Evolutionary conservation across 23 tunicate genomes (phyloP).

Genomic region (Halocynthia roretzi): DNA sequence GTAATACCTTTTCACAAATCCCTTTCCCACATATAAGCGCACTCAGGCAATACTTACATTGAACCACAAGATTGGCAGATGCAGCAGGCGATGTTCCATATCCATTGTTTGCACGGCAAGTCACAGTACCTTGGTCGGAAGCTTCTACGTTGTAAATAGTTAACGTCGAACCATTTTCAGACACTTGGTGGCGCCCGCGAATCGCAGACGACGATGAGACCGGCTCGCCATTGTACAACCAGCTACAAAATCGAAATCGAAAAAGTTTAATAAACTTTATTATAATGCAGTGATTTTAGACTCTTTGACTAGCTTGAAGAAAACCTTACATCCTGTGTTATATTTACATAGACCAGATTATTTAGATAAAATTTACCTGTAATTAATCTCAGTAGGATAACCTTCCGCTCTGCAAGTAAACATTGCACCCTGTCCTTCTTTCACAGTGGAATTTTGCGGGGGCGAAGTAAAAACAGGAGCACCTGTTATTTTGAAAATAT

Average conservation of each 20-base stretch:
- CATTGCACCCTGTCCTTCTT: slow-evolving; percentile 61
- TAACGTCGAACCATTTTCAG: slow-evolving; percentile 29
- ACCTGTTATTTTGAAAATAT: slow-evolving; percentile 26
- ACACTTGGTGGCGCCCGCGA: not conserved
- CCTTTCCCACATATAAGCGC: not conserved
- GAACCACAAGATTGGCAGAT: slow-evolving; percentile 43
- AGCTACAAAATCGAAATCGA: slow-evolving; percentile 19
- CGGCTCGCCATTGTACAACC: slow-evolving; percentile 50
- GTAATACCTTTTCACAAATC: not conserved
- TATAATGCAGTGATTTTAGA: not conserved
- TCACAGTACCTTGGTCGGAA: slow-evolving; percentile 40
- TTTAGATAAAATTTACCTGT: slow-evolving; percentile 29
- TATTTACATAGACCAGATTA: not conserved
- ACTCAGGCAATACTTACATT: slow-evolving; percentile 41
- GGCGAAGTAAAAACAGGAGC: slow-evolving; percentile 44
- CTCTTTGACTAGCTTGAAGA: not conserved
- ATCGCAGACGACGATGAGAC: slow-evolving; percentile 6
- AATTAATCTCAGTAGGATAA: slow-evolving; percentile 58
- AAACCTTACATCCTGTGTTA: not conserved
- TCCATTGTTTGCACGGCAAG: slow-evolving; percentile 66
- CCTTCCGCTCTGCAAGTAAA: slow-evolving; percentile 79
- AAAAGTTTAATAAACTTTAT: not conserved
- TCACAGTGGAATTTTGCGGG: slow-evolving; percentile 51
- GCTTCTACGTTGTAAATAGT: slow-evolving; percentile 16
- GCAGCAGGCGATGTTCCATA: slow-evolving; percentile 42